Percentiles rank a stretch among this genome's conserved stretches.
Conservation (phyloP, 1,140 invertebrate species). For the Caenorhabditis remanei region DNA sequence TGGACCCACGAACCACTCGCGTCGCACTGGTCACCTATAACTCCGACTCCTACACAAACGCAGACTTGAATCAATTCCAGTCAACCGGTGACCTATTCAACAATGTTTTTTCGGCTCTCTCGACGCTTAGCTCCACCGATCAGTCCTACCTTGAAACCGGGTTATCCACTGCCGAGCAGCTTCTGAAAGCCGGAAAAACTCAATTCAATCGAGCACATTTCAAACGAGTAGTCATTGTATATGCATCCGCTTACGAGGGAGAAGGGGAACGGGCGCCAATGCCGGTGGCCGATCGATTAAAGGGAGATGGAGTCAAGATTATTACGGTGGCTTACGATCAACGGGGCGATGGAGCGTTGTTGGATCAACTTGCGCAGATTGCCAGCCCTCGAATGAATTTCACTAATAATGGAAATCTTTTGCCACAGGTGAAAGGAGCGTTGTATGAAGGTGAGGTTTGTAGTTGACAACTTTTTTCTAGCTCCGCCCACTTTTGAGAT, state of each 20-base stretch:
- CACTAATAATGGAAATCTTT: no score
- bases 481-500: no score
- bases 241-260: background rate
- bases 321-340: background rate
- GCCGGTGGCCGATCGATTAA: background rate
- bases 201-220: background rate
- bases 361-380: background rate
- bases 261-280: background rate
- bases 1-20: slow-evolving; percentile 1
- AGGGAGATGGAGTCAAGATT: background rate
- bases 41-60: background rate
- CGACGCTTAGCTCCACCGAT: background rate
- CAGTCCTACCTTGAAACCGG: background rate
- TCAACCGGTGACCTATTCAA: background rate
- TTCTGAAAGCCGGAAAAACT: background rate
- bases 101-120: background rate
- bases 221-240: background rate
- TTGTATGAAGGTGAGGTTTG: background rate
- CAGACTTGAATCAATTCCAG: background rate
- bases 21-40: background rate
- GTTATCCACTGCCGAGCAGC: background rate
- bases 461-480: no score
- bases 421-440: background rate
- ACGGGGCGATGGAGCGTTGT: background rate
- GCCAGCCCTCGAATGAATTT: background rate